A percentile compares a stretch with the other conserved stretches of the same genome.
Evolutionary conservation across 2,113 vertebrate species (phyloP).

Genomic region (Numida meleagris): DNA sequence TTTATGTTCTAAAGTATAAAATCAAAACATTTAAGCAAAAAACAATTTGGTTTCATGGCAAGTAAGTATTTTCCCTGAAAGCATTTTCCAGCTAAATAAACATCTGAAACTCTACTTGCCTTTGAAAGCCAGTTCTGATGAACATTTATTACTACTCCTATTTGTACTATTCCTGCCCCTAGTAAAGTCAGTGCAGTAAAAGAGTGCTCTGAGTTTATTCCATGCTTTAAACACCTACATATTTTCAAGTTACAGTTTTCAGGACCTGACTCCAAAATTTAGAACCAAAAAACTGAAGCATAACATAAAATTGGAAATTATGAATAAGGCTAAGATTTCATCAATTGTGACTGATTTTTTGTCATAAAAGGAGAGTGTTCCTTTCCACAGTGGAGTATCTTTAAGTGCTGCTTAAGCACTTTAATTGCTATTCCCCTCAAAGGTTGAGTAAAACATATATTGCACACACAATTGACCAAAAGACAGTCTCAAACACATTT

Average conservation of each 20-base stretch:
- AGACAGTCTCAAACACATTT: not conserved
- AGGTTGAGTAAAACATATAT: not conserved
- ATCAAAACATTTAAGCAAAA: not conserved
- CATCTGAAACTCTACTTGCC: not conserved
- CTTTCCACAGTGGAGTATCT: not conserved
- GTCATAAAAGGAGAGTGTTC: not conserved
- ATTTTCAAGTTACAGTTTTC: not conserved
- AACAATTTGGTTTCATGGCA: not conserved
- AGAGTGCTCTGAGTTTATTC: not conserved
- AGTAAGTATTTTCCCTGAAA: not conserved
- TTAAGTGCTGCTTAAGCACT: not conserved
- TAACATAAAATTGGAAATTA: not conserved
- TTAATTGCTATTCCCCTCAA: not conserved
- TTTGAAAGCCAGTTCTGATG: not conserved
- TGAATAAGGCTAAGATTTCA: not conserved
- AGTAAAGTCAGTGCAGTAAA: not conserved
- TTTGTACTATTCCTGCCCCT: not conserved
- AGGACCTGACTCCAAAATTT: not conserved
- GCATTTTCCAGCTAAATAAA: not conserved
- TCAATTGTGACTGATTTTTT: not conserved
- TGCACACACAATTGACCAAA: not conserved
- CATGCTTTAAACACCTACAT: not conserved
- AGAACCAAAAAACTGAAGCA: not conserved
- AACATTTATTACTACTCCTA: not conserved
- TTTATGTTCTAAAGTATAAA: not conserved